Conservation (phyloP, 2,113 vertebrate species). For the Silurus asotus region DNA sequence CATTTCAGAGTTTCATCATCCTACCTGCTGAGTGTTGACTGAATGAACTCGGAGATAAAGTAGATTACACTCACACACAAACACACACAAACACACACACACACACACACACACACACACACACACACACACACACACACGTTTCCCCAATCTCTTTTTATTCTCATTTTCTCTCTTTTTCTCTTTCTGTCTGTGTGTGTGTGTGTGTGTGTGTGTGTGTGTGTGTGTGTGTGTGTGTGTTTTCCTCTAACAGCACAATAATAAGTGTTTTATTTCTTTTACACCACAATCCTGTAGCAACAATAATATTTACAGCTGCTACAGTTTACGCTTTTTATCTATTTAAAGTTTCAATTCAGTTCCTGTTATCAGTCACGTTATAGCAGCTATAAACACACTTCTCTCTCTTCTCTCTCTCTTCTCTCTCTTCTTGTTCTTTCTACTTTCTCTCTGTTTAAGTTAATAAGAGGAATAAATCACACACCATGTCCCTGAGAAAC, state of each 20-base stretch:
- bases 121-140: background rate
- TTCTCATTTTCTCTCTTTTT: background rate
- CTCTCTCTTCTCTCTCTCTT: background rate
- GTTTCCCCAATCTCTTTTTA: no score
- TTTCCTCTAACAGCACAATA: background rate
- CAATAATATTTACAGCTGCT: background rate
- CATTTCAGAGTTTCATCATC: background rate
- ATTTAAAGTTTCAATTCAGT: background rate
- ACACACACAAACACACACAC: background rate
- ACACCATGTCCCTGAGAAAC: background rate
- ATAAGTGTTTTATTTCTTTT: background rate
- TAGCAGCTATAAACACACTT: background rate
- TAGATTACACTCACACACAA: background rate
- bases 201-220: background rate
- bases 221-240: background rate
- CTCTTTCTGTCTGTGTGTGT: background rate
- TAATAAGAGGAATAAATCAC: no score
- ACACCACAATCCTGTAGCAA: background rate
- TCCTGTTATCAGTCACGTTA: background rate
- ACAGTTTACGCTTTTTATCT: background rate
- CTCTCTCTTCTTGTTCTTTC: no score
- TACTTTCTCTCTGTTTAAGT: no score
- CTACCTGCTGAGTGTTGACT: background rate
- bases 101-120: background rate
- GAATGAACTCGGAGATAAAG: conserved; percentile 6